phyloP scores from a whole-genome alignment of 2,113 vertebrate genomes.

The Solenodon paradoxus region DNA sequence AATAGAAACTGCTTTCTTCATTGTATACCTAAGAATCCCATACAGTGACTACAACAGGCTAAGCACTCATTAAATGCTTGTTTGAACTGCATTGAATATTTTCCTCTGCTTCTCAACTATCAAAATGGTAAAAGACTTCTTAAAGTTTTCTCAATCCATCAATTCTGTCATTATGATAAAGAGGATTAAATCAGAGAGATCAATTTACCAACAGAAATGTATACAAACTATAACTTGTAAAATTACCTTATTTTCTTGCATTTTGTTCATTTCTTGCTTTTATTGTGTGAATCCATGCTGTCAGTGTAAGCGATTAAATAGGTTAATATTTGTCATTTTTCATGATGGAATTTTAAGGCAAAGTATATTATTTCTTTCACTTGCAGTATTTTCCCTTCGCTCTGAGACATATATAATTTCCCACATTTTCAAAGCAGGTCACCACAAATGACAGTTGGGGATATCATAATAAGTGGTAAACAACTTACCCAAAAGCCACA shows the following conservation, averaged over 20 bases:
- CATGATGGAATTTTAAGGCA: not conserved
- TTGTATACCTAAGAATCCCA: not conserved
- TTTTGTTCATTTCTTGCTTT: not conserved
- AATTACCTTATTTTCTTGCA: not conserved
- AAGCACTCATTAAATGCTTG: not conserved
- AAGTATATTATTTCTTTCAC: not conserved
- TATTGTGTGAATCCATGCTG: not conserved
- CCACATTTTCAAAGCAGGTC: not conserved
- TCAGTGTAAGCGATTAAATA: not conserved
- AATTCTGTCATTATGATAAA: not conserved
- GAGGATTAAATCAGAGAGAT: not conserved
- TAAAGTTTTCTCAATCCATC: not conserved
- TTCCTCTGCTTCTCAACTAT: not conserved
- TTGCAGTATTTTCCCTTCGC: not conserved
- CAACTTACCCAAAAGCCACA: not conserved
- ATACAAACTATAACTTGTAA: not conserved
- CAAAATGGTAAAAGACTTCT: not conserved
- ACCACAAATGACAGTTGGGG: not conserved
- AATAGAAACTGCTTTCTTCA: not conserved
- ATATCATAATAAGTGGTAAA: not conserved
- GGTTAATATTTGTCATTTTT: not conserved
- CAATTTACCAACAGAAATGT: not conserved
- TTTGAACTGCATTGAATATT: not conserved
- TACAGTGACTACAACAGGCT: rapidly evolving
- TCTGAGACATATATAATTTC: not conserved